These are phyloP conservation scores for Chrysopilus asiliformis DNA, from an alignment of 2,888 invertebrate genomes.

Conservation along the genomic window DNA sequence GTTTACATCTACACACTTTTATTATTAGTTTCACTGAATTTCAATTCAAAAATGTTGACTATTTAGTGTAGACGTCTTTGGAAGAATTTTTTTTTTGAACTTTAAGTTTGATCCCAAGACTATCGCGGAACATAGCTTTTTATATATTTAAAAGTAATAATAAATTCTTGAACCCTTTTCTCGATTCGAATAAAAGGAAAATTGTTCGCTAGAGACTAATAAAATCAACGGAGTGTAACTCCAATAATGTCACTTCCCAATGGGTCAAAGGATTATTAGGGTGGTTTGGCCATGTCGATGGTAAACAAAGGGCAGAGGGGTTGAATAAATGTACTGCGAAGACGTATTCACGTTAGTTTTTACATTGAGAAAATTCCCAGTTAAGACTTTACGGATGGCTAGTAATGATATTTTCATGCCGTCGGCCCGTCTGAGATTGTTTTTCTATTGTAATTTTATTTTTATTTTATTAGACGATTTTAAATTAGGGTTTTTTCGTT, in stretches of 20 bases:
- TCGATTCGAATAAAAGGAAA: slow-evolving; percentile 11
- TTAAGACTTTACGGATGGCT: slow-evolving; percentile 12
- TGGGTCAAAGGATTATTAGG: slow-evolving; percentile 8
- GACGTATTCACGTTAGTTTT: slow-evolving; percentile 7
- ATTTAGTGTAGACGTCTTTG: too few relatives aligned
- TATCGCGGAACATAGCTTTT: neutral
- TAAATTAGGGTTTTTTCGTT: too few relatives aligned
- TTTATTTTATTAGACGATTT: too few relatives aligned
- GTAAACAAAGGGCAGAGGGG: too few relatives aligned
- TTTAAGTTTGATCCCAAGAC: neutral
- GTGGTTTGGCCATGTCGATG: too few relatives aligned
- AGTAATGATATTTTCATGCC: too few relatives aligned
- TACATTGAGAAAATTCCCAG: slow-evolving; percentile 14
- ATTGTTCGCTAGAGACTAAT: slow-evolving; percentile 15
- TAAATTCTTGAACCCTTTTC: slow-evolving; percentile 15
- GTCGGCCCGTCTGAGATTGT: too few relatives aligned
- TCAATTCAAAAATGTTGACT: too few relatives aligned
- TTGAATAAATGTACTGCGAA: neutral
- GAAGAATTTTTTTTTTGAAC: neutral
- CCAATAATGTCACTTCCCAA: slow-evolving; percentile 15
- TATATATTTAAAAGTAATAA: slow-evolving; percentile 13
- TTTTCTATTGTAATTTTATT: too few relatives aligned
- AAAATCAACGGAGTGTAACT: slow-evolving; percentile 16
- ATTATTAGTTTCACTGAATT: too few relatives aligned
- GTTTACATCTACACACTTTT: too few relatives aligned